Evolutionary conservation across 2,797 vertebrate species (phyloP).

Genomic region (Philypnodon macrostomus): DNA sequence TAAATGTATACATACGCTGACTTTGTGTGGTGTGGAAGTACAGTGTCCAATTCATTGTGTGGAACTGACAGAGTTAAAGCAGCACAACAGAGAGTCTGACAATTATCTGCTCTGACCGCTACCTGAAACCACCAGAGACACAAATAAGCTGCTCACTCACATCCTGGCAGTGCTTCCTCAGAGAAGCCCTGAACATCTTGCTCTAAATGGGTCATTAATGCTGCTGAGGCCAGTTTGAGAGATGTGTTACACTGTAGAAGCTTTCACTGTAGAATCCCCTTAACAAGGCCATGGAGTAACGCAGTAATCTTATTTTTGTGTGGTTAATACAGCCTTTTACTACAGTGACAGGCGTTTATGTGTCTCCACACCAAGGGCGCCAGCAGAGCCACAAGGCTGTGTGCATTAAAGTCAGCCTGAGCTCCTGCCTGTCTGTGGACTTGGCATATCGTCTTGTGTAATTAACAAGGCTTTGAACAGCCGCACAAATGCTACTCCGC

Average conservation of each 20-base stretch:
- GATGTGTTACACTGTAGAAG: slow-evolving; percentile 18
- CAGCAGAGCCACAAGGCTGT: slow-evolving; percentile 40
- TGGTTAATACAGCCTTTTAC: slow-evolving; percentile 29
- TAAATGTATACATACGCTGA: slow-evolving; percentile 19
- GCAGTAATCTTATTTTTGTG: slow-evolving; percentile 18
- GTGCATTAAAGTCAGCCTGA: slow-evolving; percentile 42
- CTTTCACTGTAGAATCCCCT: slow-evolving; percentile 8
- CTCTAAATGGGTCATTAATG: slow-evolving; percentile 38
- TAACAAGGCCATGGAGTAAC: slow-evolving; percentile 18
- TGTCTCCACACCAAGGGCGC: slow-evolving; percentile 21
- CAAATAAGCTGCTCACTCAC: slow-evolving; percentile 18
- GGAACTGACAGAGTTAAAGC: slow-evolving; percentile 13
- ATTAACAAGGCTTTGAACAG: slow-evolving; percentile 73
- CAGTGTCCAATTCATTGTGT: slow-evolving; percentile 20
- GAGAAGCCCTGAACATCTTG: slow-evolving; percentile 17
- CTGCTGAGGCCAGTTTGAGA: slow-evolving; percentile 23
- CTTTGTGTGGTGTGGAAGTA: slow-evolving; percentile 1
- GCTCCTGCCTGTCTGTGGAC: slow-evolving; percentile 35
- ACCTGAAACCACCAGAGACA: slow-evolving; percentile 30
- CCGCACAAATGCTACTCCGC: slow-evolving; percentile 61
- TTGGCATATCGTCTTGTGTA: slow-evolving; percentile 64
- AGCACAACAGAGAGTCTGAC: slow-evolving; percentile 16
- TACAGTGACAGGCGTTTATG: slow-evolving; percentile 37
- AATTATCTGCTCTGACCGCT: slow-evolving; percentile 11
- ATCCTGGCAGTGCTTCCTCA: slow-evolving; percentile 22